Base-by-base conservation (phyloP, 2,797 vertebrate genomes). In the Nannoperca australis region DNA sequence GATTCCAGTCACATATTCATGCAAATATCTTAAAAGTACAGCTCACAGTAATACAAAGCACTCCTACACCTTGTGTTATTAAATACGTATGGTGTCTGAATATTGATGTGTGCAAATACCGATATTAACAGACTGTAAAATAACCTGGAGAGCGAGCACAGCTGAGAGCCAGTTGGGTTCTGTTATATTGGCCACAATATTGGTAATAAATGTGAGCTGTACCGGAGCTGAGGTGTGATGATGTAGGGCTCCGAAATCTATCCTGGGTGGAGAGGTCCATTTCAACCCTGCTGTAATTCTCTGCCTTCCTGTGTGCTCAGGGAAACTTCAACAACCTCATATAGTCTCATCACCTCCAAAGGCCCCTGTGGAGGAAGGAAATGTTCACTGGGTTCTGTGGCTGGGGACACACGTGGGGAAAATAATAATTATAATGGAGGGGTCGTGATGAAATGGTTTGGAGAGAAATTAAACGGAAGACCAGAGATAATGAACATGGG, bases 401-500 rank as follows among this genome's bases (percentile, higher is more conserved):
- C 55, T 36, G 0, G 38, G 68, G 62, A 70, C 30, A 36, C 70
- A 65, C 51, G 60, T 11, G 44, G 55, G 70, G 55, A 56, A 78
- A 83, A 66, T 64, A 78, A 13, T 73, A 69, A 85, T 82, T 79
- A 70, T 40, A 71, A 76, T 44, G 8, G 47, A 63, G 51, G 18
- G 64, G 30, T 59, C 40, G 12, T 67, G 84, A 81, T 85, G 79
- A 86, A 64, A 81, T 47, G 40, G 49, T 34, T 44, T n/a, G 36
- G 34, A 65, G 73, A 64, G 40, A 74, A 73, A 69, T 78, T 40
- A 73, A 90, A 82, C 9, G 3, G 66, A 79, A 84, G 53, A 79
- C 38, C 49, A 53, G 49, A 78, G 65, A 78, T 87, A 87, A 83
- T 81, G 83, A 88, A 67, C 3, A 44, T n/a, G 6, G 58, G 58